Evolutionary conservation across 2,888 invertebrate species (phyloP).

Genomic region (Malthinus seriepunctatus): DNA sequence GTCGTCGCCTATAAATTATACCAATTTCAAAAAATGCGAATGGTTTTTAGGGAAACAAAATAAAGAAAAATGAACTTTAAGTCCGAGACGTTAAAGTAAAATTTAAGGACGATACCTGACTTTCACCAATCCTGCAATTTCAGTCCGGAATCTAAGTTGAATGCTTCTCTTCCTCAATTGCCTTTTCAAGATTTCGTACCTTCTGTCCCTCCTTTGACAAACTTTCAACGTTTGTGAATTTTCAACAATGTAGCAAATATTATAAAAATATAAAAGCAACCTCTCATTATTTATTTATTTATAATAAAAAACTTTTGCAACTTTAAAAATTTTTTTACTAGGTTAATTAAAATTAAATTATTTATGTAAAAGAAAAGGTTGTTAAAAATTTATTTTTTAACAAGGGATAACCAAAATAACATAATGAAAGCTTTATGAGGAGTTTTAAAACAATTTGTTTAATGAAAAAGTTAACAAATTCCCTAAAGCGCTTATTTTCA

Average conservation of each 20-base stretch:
- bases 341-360: background rate
- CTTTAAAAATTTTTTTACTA: background rate
- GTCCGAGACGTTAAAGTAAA: constrained; percentile 2
- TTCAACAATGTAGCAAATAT: background rate
- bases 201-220: constrained; percentile 8
- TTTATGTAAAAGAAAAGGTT: too few relatives aligned
- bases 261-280: background rate
- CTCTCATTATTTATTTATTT: too few relatives aligned
- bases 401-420: too few relatives aligned
- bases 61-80: constrained; percentile 8
- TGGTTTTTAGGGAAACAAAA: background rate
- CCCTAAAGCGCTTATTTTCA: too few relatives aligned
- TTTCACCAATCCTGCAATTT: constrained; percentile 18
- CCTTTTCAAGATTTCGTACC: constrained; percentile 19
- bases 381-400: too few relatives aligned
- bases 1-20: background rate
- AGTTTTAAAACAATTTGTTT: too few relatives aligned
- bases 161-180: constrained; percentile 19
- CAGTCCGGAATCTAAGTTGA: constrained; percentile 19
- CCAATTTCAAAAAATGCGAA: background rate
- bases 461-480: too few relatives aligned
- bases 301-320: too few relatives aligned
- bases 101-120: constrained; percentile 12
- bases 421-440: too few relatives aligned
- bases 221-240: background rate